Base-by-base conservation (phyloP, 1,140 invertebrate genomes). In the Pseudoatta argentina region DNA sequence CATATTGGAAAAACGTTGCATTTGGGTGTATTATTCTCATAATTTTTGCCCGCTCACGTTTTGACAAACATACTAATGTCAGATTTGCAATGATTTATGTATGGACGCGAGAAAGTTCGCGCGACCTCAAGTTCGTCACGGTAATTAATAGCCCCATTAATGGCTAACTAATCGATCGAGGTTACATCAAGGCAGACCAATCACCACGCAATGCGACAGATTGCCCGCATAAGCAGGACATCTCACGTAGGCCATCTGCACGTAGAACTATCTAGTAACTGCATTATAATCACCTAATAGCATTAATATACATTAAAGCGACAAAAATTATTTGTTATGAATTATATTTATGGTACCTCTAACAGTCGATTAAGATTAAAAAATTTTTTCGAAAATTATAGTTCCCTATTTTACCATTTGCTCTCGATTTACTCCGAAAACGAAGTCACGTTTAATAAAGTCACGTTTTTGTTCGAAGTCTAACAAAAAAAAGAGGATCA, bases 161-260 rank as follows among this genome's bases (percentile, higher is more conserved):
- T 83, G 79, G 69, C 69, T 61, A 61, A 73, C 79, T 82, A 75
- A 83, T 83, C 79, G 79, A 83, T 83, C 69, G 79, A 83, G 79
- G 79, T 75, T 83, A 61, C 79, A 73, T 83, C 79, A 75, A 75
- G 69, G 79, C 27, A 73, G 79, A 83, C 79, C 79, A 61, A 83
- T 83, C 79, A 83, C 69, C 79, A 69, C 79, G 79, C 79, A 73
- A 83, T 83, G 79, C 79, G 79, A 83, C 79, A 83, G 79, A 83
- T 83, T 83, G 79, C 55, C 69, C 69, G 39, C 79, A 75, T 75
- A 83, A 83, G 69, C 69, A 83, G 67, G 39, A 82, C 55, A 75
- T 83, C 79, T 48, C 30, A 24, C 24, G 24, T 24, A 18, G 59
- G 6, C 51, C 27, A 64, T 78, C 59, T 66, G 44, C 75, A 59